Evolutionary conservation across 2,113 vertebrate genomes (phyloP).

Genomic region (Neotoma lepida): DNA sequence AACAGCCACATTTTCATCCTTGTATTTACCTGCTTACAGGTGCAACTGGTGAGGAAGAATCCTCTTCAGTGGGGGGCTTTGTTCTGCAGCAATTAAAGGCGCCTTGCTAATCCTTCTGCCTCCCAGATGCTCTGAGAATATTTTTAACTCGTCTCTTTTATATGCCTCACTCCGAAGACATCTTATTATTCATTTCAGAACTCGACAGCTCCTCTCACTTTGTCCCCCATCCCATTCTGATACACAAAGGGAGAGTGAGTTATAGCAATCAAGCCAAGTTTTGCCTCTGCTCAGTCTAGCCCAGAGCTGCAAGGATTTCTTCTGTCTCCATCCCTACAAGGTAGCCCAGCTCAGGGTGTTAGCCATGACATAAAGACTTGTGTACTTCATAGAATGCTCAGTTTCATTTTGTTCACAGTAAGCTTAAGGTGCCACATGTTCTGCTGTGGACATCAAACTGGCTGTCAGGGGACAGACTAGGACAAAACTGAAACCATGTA

Average conservation of each 20-base stretch:
- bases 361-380: neutral
- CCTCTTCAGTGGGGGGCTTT: slow-evolving; percentile 58
- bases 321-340: accelerated
- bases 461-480: neutral
- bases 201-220: slow-evolving; percentile 69
- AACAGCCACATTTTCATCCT: neutral
- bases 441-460: neutral
- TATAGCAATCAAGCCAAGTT: slow-evolving; percentile 14
- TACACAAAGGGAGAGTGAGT: slow-evolving; percentile 21
- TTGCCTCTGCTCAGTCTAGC: neutral
- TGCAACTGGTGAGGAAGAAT: slow-evolving; percentile 1
- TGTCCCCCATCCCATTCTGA: slow-evolving; percentile 28
- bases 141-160: slow-evolving; percentile 78
- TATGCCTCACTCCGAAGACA: slow-evolving; percentile 61
- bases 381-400: neutral
- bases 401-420: neutral
- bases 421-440: accelerated
- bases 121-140: slow-evolving; percentile 75
- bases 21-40: slow-evolving; percentile 67
- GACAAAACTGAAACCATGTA: neutral
- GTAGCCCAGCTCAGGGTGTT: neutral
- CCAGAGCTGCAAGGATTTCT: neutral
- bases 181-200: slow-evolving; percentile 77
- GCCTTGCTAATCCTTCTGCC: slow-evolving; percentile 68
- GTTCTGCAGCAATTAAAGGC: slow-evolving; percentile 66